phyloP scores from a whole-genome alignment of 2,113 vertebrate genomes.

The Variabilichromis moorii region DNA sequence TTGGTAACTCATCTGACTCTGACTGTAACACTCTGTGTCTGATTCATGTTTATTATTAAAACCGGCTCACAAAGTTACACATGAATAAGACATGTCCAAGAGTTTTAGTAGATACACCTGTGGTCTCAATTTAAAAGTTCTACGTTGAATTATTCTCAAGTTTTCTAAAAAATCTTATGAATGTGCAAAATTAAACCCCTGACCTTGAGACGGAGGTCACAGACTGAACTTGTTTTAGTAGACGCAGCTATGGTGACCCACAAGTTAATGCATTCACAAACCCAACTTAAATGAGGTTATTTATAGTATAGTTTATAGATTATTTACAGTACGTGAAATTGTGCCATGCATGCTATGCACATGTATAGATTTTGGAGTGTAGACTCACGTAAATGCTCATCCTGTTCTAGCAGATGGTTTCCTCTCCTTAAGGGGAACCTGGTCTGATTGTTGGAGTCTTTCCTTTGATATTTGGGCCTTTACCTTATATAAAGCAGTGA shows the following conservation, averaged over 20 bases:
- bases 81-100: background rate
- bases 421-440: accelerated
- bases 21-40: background rate
- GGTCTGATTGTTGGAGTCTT: background rate
- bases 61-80: accelerated
- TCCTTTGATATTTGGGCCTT: background rate
- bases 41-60: background rate
- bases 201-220: background rate
- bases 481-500: background rate
- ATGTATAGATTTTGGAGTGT: accelerated
- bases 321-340: background rate
- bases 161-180: background rate
- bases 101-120: accelerated
- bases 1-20: background rate
- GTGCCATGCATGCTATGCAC: accelerated
- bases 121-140: background rate
- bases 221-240: background rate
- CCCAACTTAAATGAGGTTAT: background rate
- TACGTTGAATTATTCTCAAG: accelerated
- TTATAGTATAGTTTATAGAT: background rate
- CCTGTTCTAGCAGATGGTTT: background rate
- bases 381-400: background rate
- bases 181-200: background rate
- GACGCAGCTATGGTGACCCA: background rate
- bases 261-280: background rate